Base-by-base conservation (phyloP, 2,888 invertebrate species). In the Sipha maydis region DNA sequence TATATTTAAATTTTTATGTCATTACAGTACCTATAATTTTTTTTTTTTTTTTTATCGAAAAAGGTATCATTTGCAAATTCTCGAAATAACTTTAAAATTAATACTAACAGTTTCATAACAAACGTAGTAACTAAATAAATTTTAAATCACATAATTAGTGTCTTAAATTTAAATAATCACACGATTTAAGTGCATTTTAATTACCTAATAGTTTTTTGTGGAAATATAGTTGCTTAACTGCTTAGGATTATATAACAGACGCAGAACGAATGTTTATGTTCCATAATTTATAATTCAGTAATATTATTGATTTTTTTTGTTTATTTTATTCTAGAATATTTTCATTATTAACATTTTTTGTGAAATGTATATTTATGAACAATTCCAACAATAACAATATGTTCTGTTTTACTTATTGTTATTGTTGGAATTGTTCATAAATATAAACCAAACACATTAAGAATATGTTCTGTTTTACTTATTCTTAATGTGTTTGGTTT, bases 131-230 rank as follows among this genome's bases (percentile, higher is more conserved):
- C 61, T 67, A 8, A n/a, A 38, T 38, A 38, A 75, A 8, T 79
- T 67, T 14, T 21, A 38, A n/a, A 5, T 80, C 17, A 19, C 67
- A n/a, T n/a, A 67, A 38, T 80, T n/a, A 11, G n/a, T 80, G 9
- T 19, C 8, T 41, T 41, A 41, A 3, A 80, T 80, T 80, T 61
- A 80, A 80, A 80, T 67, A 80, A 38, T 28, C 14, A n/a, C n/a
- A 41, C 82, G 2, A 11, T 69, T 19, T 48, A 82, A 82, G 41
- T 41, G 28, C 19, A 28, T 69, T 80, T 67, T 69, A 69, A 80
- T 82, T 48, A 69, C 34, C 34, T 34, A 28, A 28, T 41, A 21
- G 1, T 41, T 69, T 61, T 69, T 69, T 41, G 28, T 80, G 19
- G 28, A 80, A 38, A 80, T 67, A 41, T 9, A 19, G 3, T 67